phyloP scores from a whole-genome alignment of 2,113 vertebrate species.

The Syngnathus floridae region DNA sequence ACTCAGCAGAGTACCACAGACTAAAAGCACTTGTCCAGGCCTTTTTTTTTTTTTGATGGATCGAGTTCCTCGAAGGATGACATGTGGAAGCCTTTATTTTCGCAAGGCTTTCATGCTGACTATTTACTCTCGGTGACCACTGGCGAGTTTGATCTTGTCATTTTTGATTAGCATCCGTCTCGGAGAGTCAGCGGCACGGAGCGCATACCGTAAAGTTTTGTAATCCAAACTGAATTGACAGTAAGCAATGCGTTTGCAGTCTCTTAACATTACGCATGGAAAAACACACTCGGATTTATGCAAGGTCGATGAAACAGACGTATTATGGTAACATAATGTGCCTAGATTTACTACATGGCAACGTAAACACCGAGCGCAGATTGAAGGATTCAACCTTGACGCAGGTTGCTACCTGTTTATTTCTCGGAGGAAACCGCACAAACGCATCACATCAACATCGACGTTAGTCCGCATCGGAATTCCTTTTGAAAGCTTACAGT shows the following conservation, averaged over 20 bases:
- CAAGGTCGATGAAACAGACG: conserved; percentile 32
- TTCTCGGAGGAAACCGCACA: conserved; percentile 44
- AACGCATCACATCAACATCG: conserved; percentile 42
- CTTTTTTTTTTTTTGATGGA: conserved; percentile 68
- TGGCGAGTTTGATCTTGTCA: conserved; percentile 42
- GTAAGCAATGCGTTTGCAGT: background rate
- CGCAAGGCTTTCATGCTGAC: conserved; percentile 72
- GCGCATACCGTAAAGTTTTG: conserved; percentile 17
- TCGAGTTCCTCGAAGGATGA: conserved; percentile 75
- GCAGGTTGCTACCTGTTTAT: conserved; percentile 50
- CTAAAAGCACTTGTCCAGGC: conserved; percentile 52
- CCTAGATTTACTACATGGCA: conserved; percentile 23
- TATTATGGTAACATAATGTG: conserved; percentile 19
- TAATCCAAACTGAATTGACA: conserved; percentile 32
- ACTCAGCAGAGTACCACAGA: conserved; percentile 21
- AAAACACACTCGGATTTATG: conserved; percentile 10
- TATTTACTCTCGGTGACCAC: conserved; percentile 51
- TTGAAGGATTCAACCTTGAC: conserved; percentile 28
- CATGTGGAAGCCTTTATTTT: conserved; percentile 74
- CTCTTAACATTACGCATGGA: conserved; percentile 17
- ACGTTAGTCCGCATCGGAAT: conserved; percentile 54
- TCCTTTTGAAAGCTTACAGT: conserved; percentile 43
- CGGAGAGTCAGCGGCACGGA: conserved; percentile 28
- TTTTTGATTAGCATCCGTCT: conserved; percentile 46
- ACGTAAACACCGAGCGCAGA: conserved; percentile 39